phyloP scores from a whole-genome alignment of 2,888 invertebrate genomes.

The Minunthozetes semirufus region DNA sequence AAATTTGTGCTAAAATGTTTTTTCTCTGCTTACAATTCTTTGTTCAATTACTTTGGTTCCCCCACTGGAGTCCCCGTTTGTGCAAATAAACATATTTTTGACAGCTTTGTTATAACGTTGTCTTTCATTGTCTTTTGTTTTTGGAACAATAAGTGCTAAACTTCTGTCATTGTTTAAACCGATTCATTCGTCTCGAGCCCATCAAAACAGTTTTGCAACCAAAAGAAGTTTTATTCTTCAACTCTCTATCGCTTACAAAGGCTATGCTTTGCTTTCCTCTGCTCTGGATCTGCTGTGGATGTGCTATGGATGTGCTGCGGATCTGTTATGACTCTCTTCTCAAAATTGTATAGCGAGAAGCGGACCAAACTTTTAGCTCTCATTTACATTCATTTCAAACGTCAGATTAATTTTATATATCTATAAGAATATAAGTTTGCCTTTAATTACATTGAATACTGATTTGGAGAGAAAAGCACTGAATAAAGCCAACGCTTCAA shows the following conservation, averaged over 20 bases:
- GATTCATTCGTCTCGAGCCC: conserved; percentile 9
- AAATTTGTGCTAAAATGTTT: conserved; percentile 38
- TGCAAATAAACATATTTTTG: conserved; percentile 36
- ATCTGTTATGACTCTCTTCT: no score
- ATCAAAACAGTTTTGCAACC: not conserved
- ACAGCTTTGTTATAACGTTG: conserved; percentile 33
- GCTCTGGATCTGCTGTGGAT: not conserved
- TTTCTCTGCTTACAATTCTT: conserved; percentile 14
- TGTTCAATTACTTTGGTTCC: conserved; percentile 29
- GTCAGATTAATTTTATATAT: conserved; percentile 31
- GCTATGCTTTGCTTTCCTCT: not conserved
- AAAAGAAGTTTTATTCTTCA: no score
- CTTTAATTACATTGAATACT: conserved; percentile 17
- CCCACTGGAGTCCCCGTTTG: not conserved
- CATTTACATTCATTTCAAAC: conserved; percentile 31
- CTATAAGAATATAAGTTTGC: not conserved
- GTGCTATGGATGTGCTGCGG: not conserved
- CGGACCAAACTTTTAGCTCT: not conserved
- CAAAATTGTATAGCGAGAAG: not conserved
- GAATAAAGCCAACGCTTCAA: not conserved
- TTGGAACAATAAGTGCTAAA: conserved; percentile 32
- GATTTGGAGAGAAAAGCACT: not conserved
- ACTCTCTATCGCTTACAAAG: no score
- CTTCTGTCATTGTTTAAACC: conserved; percentile 32
- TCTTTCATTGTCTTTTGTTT: conserved; percentile 31